Conservation (phyloP, 1,140 invertebrate species). For the Pogonomyrmex barbatus region DNA sequence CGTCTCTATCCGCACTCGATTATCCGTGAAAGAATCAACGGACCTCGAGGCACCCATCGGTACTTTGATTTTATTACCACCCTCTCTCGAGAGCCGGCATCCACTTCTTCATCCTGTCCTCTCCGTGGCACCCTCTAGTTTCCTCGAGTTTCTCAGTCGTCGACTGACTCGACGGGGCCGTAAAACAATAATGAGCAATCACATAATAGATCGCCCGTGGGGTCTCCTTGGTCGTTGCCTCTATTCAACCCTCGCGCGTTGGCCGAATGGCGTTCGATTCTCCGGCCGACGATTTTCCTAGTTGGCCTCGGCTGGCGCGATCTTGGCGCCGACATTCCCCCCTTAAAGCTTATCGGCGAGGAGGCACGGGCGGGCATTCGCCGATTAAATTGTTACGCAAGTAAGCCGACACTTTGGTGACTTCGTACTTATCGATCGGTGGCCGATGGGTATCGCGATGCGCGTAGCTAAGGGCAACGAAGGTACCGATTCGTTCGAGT, state of each 20-base stretch:
- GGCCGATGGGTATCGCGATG: slow-evolving; percentile 59
- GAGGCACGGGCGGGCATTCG: slow-evolving; percentile 37
- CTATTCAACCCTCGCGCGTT: slow-evolving; percentile 42
- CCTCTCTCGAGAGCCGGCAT: slow-evolving; percentile 3
- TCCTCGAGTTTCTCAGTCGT: slow-evolving; percentile 49
- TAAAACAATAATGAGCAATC: slow-evolving; percentile 73
- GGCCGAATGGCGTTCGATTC: slow-evolving; percentile 49
- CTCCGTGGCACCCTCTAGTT: slow-evolving; percentile 17
- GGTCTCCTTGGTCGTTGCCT: slow-evolving; percentile 34
- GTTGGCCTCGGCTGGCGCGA: slow-evolving; percentile 16
- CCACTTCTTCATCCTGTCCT: slow-evolving; percentile 38
- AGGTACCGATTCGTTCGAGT: slow-evolving; percentile 34
- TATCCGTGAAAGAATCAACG: slow-evolving; percentile 57
- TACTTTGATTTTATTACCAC: slow-evolving; percentile 67
- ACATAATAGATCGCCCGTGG: slow-evolving; percentile 63
- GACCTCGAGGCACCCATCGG: slow-evolving; percentile 34
- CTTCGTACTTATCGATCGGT: slow-evolving; percentile 57
- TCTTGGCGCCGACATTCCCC: slow-evolving; percentile 19
- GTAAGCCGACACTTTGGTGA: slow-evolving; percentile 62
- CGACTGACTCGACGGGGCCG: slow-evolving; percentile 45
- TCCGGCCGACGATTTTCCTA: slow-evolving; percentile 32
- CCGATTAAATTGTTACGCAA: slow-evolving; percentile 63
- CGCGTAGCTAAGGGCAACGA: slow-evolving; percentile 62
- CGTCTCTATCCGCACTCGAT: slow-evolving; percentile 17
- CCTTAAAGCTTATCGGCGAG: slow-evolving; percentile 50